Evolutionary conservation across 2,888 invertebrate species (phyloP), one percentile per base, ranked within the genome.

Genomic region (Campaea margaritaria): DNA sequence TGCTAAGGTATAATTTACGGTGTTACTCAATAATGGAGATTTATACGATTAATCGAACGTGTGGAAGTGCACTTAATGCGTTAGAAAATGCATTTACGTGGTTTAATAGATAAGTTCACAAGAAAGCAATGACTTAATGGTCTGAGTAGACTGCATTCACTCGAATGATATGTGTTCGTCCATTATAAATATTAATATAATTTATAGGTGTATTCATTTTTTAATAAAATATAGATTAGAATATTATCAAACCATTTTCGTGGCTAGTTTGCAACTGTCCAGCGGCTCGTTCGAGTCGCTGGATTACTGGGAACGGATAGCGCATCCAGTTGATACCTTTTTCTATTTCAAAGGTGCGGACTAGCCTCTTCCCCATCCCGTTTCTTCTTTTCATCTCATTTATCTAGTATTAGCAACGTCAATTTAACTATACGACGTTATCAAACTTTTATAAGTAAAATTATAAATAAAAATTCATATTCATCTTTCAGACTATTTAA

Each of bases 131-230:
- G 84, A 88, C 85, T 86, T 78, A 76, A 83, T 82, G 79, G 80
- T 86, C 76, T 83, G 78, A 80, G 85, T 90, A 91, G 91, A 92
- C 92, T 91, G 91, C 89, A 91, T 90, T 91, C 89, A 79, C 82
- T 89, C 79, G 89, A 91, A 90, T 90, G 89, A 87, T 83, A 87
- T 89, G 89, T 92, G 92, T 92, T 92, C 91, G 91, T 92, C 92
- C 91, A 91, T 87, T 89, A 79, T 82, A 82, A 84, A 87, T 82
- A 82, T 77, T 81, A 83, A 78, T 81, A 78, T 83, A 82, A 86
- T 88, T 66, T 81, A 84, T 87, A 85, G 81, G 73, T 80, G 75
- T 86, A 86, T 87, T 84, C 78, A 78, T 87, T 89, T 86, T 53
- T 39, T 63, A 61, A 43, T 61, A 61, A 55, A 47, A 44, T 63